Percentiles rank a stretch among this genome's conserved stretches.
These are phyloP conservation scores for Periparus ater DNA, from an alignment of 2,797 vertebrate genomes.

Conservation along the genomic window DNA sequence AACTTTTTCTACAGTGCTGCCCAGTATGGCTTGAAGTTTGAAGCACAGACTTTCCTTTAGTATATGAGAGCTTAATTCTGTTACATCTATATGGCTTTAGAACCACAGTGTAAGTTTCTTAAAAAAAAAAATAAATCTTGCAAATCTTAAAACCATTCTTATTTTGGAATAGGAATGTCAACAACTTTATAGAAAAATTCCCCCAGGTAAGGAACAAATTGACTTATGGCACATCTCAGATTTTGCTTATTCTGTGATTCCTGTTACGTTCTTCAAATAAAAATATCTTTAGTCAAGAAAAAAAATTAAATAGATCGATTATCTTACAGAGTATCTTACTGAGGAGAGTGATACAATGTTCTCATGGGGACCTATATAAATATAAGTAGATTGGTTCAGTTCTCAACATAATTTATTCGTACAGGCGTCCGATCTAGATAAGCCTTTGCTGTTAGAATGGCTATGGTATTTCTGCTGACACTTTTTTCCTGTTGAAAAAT, in stretches of 20 bases:
- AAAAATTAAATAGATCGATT: not conserved
- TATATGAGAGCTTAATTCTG: not conserved
- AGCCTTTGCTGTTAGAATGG: conserved; percentile 12
- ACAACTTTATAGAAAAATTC: not conserved
- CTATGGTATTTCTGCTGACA: conserved; percentile 56
- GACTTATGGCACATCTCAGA: not conserved
- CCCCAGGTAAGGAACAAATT: not conserved
- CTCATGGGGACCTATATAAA: not conserved
- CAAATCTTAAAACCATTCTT: not conserved
- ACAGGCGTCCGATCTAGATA: conserved; percentile 20
- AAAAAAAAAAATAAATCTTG: not conserved
- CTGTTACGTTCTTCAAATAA: not conserved
- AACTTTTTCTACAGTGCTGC: not conserved
- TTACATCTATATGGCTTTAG: not conserved
- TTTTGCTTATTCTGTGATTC: conserved; percentile 8
- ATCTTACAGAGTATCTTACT: not conserved
- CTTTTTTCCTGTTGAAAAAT: conserved; percentile 47
- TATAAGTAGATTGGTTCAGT: not conserved
- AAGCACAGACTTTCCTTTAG: not conserved
- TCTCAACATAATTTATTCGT: not conserved
- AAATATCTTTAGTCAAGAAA: not conserved
- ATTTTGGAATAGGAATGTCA: not conserved
- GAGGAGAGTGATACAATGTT: not conserved
- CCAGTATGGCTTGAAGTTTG: not conserved
- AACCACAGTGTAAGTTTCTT: not conserved